phyloP scores from a whole-genome alignment of 2,888 invertebrate genomes.

The Heteropelma amictum region DNA sequence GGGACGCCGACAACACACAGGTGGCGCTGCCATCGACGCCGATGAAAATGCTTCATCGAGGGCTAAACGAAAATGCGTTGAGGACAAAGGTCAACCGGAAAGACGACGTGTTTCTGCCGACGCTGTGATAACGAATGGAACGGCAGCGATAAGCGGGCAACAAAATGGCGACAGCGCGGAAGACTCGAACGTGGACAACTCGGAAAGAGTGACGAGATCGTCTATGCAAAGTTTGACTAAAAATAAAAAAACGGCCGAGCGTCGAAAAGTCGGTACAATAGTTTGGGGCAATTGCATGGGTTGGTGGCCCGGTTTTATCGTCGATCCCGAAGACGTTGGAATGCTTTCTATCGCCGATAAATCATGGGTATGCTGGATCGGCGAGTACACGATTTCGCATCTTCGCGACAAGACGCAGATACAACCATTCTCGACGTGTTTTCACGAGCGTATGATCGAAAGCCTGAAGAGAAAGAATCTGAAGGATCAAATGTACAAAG shows the following conservation, averaged over 20 bases:
- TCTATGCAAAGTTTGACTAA: constrained; percentile 9
- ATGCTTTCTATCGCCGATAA: constrained; percentile 64
- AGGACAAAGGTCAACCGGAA: not conserved
- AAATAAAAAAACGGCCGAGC: not conserved
- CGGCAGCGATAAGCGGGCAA: not conserved
- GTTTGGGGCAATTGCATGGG: constrained; percentile 71
- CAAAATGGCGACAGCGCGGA: not conserved
- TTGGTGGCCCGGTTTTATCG: constrained; percentile 73
- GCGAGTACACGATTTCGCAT: constrained; percentile 69
- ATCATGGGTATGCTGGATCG: constrained; percentile 71
- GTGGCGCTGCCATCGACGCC: not conserved
- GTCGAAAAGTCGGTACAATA: constrained; percentile 63
- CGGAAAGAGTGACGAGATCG: constrained; percentile 21
- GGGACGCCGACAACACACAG: not conserved
- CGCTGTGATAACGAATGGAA: not conserved
- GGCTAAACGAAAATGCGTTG: not conserved
- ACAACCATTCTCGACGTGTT: constrained; percentile 63
- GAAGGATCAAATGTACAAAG: constrained; percentile 6
- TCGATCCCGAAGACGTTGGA: constrained; percentile 69
- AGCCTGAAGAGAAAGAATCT: not conserved
- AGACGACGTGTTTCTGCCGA: constrained; percentile 23
- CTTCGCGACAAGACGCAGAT: constrained; percentile 65
- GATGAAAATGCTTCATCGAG: not conserved
- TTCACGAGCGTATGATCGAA: constrained; percentile 59
- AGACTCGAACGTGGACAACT: not conserved